Evolutionary conservation across 2,888 invertebrate genomes (phyloP).

Genomic region (Notodonta ziczac): DNA sequence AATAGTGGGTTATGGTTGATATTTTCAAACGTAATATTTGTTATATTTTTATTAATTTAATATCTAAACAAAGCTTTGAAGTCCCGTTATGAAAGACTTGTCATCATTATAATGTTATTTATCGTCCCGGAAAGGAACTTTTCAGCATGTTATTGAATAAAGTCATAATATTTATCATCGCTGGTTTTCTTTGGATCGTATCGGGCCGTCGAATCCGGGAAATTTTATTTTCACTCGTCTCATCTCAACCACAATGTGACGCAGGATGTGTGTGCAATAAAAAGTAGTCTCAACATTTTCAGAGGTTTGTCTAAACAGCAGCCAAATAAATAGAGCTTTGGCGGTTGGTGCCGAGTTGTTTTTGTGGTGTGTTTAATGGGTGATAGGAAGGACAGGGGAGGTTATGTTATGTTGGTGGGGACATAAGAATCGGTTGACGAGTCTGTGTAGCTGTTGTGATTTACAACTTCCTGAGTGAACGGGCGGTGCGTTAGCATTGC

Average conservation of each 20-base stretch:
- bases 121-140: conserved; percentile 22
- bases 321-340: conserved; percentile 50
- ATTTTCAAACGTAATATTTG: conserved; percentile 28
- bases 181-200: conserved; percentile 40
- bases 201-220: conserved; percentile 23
- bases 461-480: conserved; percentile 75
- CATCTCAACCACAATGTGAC: conserved; percentile 43
- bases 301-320: conserved; percentile 51
- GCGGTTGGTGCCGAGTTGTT: conserved; percentile 19
- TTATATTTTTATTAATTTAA: conserved; percentile 11
- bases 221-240: conserved; percentile 46
- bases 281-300: conserved; percentile 71
- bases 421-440: conserved; percentile 60
- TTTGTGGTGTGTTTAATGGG: conserved; percentile 17
- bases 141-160: conserved; percentile 27
- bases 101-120: conserved; percentile 29
- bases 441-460: conserved; percentile 64
- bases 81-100: conserved; percentile 25
- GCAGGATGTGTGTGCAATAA: conserved; percentile 73
- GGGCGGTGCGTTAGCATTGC: conserved; percentile 56
- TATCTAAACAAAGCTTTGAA: conserved; percentile 16
- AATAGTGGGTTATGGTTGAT: conserved; percentile 22
- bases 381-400: conserved; percentile 30
- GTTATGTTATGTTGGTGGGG: conserved; percentile 48
- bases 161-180: conserved; percentile 27